Evolutionary conservation across 2,113 vertebrate genomes (phyloP).

Genomic region (Tupaia tana): DNA sequence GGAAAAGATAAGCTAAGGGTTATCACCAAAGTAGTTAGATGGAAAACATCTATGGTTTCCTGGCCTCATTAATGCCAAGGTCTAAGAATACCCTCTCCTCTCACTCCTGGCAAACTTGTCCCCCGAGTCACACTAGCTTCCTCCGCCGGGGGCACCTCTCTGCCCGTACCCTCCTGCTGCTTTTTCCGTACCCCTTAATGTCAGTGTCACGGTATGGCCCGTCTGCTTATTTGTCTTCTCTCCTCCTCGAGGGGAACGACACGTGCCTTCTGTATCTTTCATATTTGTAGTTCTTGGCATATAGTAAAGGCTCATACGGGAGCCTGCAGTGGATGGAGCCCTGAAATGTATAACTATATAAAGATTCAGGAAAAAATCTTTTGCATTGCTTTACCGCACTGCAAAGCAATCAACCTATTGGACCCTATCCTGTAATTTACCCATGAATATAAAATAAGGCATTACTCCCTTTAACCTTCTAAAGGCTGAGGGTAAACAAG

Average conservation of each 20-base stretch:
- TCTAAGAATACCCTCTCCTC: not conserved
- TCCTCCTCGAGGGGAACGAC: not conserved
- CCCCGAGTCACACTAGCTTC: not conserved
- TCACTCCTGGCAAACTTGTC: not conserved
- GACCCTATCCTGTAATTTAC: not conserved
- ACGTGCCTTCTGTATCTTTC: not conserved
- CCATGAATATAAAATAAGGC: not conserved
- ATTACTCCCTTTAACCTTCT: not conserved
- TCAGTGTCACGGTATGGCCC: not conserved
- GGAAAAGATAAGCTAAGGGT: not conserved
- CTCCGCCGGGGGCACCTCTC: not conserved
- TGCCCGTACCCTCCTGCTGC: not conserved
- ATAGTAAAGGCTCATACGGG: not conserved
- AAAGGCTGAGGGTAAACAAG: not conserved
- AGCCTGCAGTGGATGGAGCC: conserved; percentile 20
- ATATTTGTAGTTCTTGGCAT: not conserved
- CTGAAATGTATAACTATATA: not conserved
- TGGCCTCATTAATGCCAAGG: not conserved
- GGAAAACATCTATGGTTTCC: not conserved
- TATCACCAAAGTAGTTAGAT: not conserved
- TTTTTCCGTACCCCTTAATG: not conserved
- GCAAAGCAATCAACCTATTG: not conserved
- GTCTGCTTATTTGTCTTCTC: not conserved
- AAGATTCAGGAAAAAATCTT: not conserved
- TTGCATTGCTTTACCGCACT: not conserved